Conservation (phyloP, 2,888 invertebrate species). For the Metacarcinus magister region DNA sequence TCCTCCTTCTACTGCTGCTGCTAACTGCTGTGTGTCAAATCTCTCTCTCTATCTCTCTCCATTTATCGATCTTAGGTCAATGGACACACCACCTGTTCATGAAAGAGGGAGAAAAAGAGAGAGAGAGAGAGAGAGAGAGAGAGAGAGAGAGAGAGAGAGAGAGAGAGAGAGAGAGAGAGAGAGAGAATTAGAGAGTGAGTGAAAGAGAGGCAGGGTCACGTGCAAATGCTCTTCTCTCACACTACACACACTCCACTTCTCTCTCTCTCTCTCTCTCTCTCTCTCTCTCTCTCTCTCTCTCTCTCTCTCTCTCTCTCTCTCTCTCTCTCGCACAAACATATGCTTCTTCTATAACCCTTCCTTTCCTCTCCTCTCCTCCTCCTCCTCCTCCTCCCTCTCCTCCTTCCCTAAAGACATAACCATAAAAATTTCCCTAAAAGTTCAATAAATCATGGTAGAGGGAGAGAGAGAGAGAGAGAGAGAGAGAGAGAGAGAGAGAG, state of each 20-base stretch:
- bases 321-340: too few relatives aligned
- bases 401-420: not conserved
- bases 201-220: not conserved
- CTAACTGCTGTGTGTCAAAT: slow-evolving; percentile 4
- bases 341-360: too few relatives aligned
- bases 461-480: not conserved
- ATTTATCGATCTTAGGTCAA: not conserved
- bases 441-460: not conserved
- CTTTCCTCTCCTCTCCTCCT: too few relatives aligned
- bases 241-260: too few relatives aligned
- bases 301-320: too few relatives aligned
- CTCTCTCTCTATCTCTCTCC: not conserved
- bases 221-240: too few relatives aligned
- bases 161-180: not conserved
- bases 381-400: not conserved
- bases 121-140: too few relatives aligned
- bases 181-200: not conserved
- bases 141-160: too few relatives aligned
- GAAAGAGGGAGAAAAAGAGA: not conserved
- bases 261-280: too few relatives aligned
- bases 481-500: not conserved
- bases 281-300: too few relatives aligned
- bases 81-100: slow-evolving; percentile 9
- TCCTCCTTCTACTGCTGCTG: not conserved
- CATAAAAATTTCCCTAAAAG: not conserved